Evolutionary conservation across 1,140 invertebrate genomes (phyloP), one percentile per base, ranked within the genome.

Genomic region (Drosophila kurseongensis): DNA sequence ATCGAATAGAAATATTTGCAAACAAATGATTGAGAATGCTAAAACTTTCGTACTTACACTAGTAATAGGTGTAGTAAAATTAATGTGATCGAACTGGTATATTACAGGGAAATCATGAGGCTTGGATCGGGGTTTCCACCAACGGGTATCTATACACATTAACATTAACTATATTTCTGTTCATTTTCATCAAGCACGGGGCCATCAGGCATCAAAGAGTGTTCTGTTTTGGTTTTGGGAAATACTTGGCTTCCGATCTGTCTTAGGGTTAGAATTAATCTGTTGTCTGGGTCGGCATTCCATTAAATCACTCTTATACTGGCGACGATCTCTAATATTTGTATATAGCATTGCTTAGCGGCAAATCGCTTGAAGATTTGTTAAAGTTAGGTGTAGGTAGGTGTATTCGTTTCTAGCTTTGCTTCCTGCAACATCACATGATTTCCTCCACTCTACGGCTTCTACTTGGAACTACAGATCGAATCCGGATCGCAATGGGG

Each of bases 391-490:
- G 6, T 32, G 6, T 32, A 80, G 84, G 75, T 88, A 88, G 83
- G 83, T 88, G 83, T 88, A 88, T 83, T 89, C 83, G 83, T 88
- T 88, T 89, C 83, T 89, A 89, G 84, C 76, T 88, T 88, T 88
- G 83, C 84, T 76, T 86, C 79, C 84, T 88, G 83, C 84, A 88
- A 88, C 83, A 88, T 88, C 83, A 88, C 83, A 88, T 88, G 76
- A 77, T 83, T 86, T 63, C 56, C 59, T 60, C 54, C 51, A 27
- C 18, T 59, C 55, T 57, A n/a, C n/a, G 10, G 18, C 52, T 16
- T 48, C 48, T 18, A 54, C 47, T 29, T 10, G 62, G 42, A 56
- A 69, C 68, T 71, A 58, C 14, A 47, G 35, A 38, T 58, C 54
- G 42, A 47, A 58, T 69, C 18, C 29, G 61, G 38, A 52, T 52